phyloP scores from a whole-genome alignment of 2,113 vertebrate genomes.

The Stomatorhinus ivindoensis region DNA sequence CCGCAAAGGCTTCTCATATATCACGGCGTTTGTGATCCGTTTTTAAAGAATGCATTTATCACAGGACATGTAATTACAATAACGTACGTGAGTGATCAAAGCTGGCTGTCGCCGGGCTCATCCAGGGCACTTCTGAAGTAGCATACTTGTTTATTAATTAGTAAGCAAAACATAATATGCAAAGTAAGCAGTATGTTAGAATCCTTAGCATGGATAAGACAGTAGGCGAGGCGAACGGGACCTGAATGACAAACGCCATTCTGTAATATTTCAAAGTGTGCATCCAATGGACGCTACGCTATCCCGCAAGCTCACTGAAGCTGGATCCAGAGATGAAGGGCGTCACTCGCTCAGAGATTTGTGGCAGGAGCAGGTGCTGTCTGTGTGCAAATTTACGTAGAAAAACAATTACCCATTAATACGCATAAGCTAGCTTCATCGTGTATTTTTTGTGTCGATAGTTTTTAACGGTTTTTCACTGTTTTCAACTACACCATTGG shows the following conservation, averaged over 20 bases:
- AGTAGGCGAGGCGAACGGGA: not conserved
- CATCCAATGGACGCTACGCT: not conserved
- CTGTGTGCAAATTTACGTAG: not conserved
- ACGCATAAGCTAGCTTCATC: not conserved
- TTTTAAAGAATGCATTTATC: not conserved
- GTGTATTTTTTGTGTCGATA: not conserved
- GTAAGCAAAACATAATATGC: not conserved
- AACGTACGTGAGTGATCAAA: not conserved
- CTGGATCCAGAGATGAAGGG: not conserved
- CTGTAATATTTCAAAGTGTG: not conserved
- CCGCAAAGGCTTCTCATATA: not conserved
- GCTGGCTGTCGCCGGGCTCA: not conserved
- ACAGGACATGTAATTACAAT: not conserved
- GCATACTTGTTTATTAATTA: not conserved
- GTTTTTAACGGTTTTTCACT: not conserved
- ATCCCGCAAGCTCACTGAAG: not conserved
- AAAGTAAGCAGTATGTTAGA: not conserved
- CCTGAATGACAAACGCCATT: not conserved
- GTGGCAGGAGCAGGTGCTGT: not conserved
- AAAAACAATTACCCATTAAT: not conserved
- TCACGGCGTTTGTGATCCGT: slow-evolving; percentile 11
- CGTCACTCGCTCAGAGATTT: not conserved
- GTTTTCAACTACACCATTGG: not conserved
- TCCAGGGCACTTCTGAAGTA: not conserved
- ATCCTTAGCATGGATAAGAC: not conserved